Percentiles rank a stretch among this genome's conserved stretches.
Evolutionary conservation across 2,113 vertebrate species (phyloP).

Genomic region (Okapia johnstoni): DNA sequence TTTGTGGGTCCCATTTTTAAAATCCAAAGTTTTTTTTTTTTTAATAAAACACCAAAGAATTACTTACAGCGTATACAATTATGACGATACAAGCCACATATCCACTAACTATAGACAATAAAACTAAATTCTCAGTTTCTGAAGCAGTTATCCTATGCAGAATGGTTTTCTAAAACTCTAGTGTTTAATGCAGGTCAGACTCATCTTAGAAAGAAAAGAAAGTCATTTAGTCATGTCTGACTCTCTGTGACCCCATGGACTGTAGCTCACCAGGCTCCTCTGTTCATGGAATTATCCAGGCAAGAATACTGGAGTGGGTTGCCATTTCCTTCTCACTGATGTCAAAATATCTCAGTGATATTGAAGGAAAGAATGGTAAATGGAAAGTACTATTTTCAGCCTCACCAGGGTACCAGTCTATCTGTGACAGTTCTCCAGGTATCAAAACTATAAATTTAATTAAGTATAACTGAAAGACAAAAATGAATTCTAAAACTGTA

Average conservation of each 20-base stretch:
- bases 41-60: neutral
- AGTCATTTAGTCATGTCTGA: neutral
- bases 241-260: neutral
- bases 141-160: neutral
- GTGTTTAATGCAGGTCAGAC: neutral
- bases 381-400: neutral
- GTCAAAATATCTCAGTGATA: neutral
- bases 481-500: neutral
- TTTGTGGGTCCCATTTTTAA: neutral
- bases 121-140: neutral
- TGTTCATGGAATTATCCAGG: neutral
- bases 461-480: neutral
- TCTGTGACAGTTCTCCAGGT: neutral
- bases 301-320: neutral
- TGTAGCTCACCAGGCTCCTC: neutral
- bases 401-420: neutral
- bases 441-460: neutral
- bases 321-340: neutral
- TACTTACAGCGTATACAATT: neutral
- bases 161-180: neutral
- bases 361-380: neutral
- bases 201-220: neutral
- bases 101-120: neutral
- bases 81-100: neutral
- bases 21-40: neutral